Percentiles rank a stretch among this genome's conserved stretches.
These are phyloP conservation scores for Vidua chalybeata DNA, from an alignment of 2,113 vertebrate genomes.

Conservation along the genomic window DNA sequence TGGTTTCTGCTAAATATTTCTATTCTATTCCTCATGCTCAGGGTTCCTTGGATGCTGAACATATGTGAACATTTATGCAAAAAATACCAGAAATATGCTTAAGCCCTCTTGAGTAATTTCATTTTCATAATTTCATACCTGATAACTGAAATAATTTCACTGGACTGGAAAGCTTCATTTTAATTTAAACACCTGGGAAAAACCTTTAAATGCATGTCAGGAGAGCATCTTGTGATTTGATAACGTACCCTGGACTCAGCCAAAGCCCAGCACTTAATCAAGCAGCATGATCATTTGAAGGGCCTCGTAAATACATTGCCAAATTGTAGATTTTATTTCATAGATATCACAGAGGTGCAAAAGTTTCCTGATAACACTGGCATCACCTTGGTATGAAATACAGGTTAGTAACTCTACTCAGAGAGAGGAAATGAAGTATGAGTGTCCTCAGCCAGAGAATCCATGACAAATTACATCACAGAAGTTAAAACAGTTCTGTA, in stretches of 20 bases:
- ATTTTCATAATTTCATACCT: background rate
- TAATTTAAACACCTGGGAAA: background rate
- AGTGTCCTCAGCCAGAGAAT: background rate
- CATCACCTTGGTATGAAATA: background rate
- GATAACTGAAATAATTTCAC: background rate
- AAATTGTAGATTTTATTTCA: background rate
- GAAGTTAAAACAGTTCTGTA: background rate
- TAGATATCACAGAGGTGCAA: background rate
- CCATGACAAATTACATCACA: background rate
- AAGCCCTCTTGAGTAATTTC: background rate
- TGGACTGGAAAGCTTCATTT: background rate
- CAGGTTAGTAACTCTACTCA: background rate
- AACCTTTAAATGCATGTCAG: background rate
- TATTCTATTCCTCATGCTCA: background rate
- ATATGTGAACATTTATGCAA: background rate
- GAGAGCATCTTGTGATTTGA: background rate
- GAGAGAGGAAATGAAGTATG: background rate
- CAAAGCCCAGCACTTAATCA: background rate
- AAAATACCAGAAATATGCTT: background rate
- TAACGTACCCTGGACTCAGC: background rate
- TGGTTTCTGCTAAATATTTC: slow-evolving; percentile 6
- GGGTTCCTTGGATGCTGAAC: background rate
- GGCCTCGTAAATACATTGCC: background rate
- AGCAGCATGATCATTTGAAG: background rate
- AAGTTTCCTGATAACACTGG: background rate